Evolutionary conservation across 2,113 vertebrate genomes (phyloP).

Genomic region (Corythoichthys haematopterus): DNA sequence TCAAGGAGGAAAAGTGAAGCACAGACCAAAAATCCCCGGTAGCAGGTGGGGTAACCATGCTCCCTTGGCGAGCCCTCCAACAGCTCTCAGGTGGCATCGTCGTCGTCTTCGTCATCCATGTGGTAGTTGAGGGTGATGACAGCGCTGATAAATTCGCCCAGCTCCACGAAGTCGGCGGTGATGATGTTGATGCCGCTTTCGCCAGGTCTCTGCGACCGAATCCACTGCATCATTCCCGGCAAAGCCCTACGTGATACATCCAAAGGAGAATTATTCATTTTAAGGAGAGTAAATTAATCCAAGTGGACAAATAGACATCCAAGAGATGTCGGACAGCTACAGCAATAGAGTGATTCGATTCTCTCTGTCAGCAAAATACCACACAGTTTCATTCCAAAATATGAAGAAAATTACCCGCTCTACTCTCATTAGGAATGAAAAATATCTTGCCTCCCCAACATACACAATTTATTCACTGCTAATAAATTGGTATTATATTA

Average conservation of each 20-base stretch:
- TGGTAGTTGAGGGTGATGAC: constrained; percentile 96
- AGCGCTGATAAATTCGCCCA: constrained; percentile 94
- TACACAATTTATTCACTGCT: no score
- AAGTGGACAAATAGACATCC: not conserved
- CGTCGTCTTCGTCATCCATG: constrained; percentile 85
- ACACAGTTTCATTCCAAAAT: no score
- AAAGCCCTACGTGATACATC: constrained; percentile 77
- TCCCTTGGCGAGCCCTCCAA: constrained; percentile 16
- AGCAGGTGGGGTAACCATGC: constrained; percentile 23
- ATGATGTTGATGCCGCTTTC: constrained; percentile 95
- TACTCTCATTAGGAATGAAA: no score
- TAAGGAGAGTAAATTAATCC: not conserved
- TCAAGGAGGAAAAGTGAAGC: constrained; percentile 68
- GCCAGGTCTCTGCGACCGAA: constrained; percentile 87
- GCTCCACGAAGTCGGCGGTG: constrained; percentile 97
- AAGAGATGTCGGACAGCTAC: no score
- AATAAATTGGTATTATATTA: no score
- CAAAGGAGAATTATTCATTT: not conserved
- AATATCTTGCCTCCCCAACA: no score
- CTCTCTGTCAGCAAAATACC: no score
- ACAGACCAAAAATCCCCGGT: constrained; percentile 25
- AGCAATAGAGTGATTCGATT: no score
- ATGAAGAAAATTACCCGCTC: no score
- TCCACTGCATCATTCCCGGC: constrained; percentile 96
- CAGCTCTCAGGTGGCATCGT: constrained; percentile 83